A percentile compares a stretch with the other conserved stretches of the same genome.
These are phyloP conservation scores for Nephrotoma appendiculata DNA, from an alignment of 2,888 invertebrate species.

Conservation along the genomic window DNA sequence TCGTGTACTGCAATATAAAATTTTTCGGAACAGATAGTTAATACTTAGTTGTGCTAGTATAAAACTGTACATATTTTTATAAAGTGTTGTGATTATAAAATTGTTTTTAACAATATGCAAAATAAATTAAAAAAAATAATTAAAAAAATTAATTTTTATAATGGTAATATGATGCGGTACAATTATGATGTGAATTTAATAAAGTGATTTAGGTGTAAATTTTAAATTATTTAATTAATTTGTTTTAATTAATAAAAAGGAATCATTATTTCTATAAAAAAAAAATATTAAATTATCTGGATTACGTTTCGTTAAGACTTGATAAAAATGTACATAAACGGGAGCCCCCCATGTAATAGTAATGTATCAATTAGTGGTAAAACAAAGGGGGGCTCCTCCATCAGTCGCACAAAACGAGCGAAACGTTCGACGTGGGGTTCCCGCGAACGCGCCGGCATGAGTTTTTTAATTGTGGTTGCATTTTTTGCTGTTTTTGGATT, in stretches of 20 bases:
- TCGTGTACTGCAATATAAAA: too few species aligned
- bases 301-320: background rate
- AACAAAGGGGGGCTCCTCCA: conserved; percentile 26
- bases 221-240: background rate
- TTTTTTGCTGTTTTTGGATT: conserved; percentile 81
- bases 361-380: conserved; percentile 7
- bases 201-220: background rate
- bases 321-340: conserved; percentile 21
- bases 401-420: conserved; percentile 20
- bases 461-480: conserved; percentile 79
- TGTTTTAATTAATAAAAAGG: background rate
- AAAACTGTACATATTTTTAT: background rate
- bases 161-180: background rate
- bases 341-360: conserved; percentile 26
- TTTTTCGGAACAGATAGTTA: too few species aligned
- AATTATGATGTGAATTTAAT: background rate
- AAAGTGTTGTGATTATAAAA: too few species aligned
- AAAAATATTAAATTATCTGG: background rate
- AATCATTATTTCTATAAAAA: background rate
- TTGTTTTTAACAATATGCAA: background rate
- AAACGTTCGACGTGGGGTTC: conserved; percentile 29
- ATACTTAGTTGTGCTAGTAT: too few species aligned
- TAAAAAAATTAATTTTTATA: background rate
- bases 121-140: background rate
- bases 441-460: conserved; percentile 72